phyloP scores from a whole-genome alignment of 2,113 vertebrate species.

The Donacobius atricapilla region DNA sequence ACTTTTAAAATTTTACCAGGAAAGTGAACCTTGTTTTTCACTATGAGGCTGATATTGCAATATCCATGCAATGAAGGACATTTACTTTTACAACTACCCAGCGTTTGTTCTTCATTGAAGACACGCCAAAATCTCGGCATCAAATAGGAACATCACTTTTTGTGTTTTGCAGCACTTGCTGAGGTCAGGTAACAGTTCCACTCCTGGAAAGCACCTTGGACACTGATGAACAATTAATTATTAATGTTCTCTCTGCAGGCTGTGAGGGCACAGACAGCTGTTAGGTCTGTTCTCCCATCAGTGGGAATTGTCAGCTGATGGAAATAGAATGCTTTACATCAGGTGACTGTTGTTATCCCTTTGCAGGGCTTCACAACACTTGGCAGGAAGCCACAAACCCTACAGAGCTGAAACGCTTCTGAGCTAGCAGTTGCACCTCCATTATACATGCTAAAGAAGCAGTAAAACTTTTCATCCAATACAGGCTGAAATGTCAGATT shows the following conservation, averaged over 20 bases:
- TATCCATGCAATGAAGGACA: no score
- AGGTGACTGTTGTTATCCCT: neutral
- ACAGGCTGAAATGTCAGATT: neutral
- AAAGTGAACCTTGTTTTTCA: no score
- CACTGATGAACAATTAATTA: neutral
- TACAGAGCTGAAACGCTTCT: neutral
- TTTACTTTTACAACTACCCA: no score
- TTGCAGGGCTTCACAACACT: neutral
- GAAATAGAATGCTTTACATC: neutral
- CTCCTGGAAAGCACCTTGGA: neutral
- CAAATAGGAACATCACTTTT: neutral
- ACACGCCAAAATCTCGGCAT: no score
- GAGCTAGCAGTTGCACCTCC: neutral
- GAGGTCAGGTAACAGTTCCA: neutral
- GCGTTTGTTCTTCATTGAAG: no score
- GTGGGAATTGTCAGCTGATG: conserved; percentile 7
- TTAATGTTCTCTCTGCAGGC: neutral
- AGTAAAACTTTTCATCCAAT: neutral
- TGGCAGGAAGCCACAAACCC: neutral
- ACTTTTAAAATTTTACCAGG: no score
- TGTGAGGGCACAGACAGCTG: neutral
- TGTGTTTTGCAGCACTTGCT: neutral
- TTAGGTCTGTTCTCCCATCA: neutral
- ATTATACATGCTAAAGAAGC: neutral
- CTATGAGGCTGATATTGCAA: no score